phyloP scores from a whole-genome alignment of 1,140 invertebrate species.

The Rhopalosiphum maidis region DNA sequence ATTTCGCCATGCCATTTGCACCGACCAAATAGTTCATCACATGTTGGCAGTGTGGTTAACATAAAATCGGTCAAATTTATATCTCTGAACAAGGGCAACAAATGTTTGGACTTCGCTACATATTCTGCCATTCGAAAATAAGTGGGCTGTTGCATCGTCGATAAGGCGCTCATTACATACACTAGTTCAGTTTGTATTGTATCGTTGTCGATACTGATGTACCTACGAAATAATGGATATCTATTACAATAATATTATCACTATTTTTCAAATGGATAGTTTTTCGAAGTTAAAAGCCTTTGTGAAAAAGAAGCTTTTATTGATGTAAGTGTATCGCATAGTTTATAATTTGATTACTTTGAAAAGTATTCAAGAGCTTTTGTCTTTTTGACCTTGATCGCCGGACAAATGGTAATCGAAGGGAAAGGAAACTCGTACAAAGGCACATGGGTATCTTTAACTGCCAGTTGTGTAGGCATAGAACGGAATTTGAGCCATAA shows the following conservation, averaged over 20 bases:
- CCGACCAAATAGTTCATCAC: conserved; percentile 59
- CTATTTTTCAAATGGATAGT: background rate
- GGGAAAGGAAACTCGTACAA: conserved; percentile 62
- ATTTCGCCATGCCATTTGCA: conserved; percentile 60
- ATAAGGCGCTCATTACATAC: conserved; percentile 59
- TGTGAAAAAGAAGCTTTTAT: background rate
- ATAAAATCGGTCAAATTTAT: conserved; percentile 60
- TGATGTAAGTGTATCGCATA: background rate
- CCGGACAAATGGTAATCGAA: conserved; percentile 62
- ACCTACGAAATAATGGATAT: conserved; percentile 48
- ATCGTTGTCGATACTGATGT: conserved; percentile 29
- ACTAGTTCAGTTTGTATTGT: conserved; percentile 29
- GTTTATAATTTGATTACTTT: conserved; percentile 51
- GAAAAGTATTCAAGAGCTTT: conserved; percentile 60
- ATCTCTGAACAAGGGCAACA: conserved; percentile 52
- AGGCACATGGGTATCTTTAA: conserved; percentile 62
- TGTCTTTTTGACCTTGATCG: conserved; percentile 60
- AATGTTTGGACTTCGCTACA: conserved; percentile 28
- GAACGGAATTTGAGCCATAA: conserved; percentile 59
- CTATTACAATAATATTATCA: background rate
- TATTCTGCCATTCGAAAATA: conserved; percentile 60
- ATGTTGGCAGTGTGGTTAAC: conserved; percentile 59
- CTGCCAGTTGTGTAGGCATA: conserved; percentile 60
- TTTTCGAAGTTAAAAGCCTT: background rate
- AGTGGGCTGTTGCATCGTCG: conserved; percentile 60